phyloP scores from a whole-genome alignment of 2,113 vertebrate genomes.

The Callorhinus ursinus region DNA sequence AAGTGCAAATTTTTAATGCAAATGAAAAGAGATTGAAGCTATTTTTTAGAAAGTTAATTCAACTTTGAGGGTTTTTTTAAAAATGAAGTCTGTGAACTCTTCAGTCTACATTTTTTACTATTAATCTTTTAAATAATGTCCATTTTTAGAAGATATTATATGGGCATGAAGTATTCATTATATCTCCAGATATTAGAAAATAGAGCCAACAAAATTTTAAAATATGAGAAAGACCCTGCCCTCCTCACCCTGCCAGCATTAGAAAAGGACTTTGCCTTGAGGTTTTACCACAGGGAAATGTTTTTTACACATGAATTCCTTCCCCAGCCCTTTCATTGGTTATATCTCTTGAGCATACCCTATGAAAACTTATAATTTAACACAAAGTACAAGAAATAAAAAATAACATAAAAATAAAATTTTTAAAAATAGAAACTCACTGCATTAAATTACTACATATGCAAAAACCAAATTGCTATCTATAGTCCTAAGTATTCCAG shows the following conservation, averaged over 20 bases:
- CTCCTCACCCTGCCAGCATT: neutral
- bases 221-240: neutral
- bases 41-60: conserved; percentile 59
- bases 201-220: neutral
- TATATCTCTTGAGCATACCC: neutral
- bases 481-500: neutral
- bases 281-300: neutral
- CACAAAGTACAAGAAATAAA: neutral
- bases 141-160: neutral
- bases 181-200: conserved; percentile 24
- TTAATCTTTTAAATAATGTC: neutral
- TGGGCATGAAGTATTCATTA: neutral
- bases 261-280: neutral
- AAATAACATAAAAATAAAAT: neutral
- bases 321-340: neutral
- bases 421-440: conserved; percentile 31
- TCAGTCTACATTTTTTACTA: neutral
- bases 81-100: neutral
- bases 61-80: conserved; percentile 32
- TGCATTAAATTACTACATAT: neutral
- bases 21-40: conserved; percentile 64
- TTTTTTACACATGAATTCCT: neutral
- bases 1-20: conserved; percentile 71
- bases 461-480: neutral
- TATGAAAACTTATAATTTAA: conserved; percentile 3